Conservation (phyloP, 2,113 vertebrate species). For the Aegotheles bennettii region DNA sequence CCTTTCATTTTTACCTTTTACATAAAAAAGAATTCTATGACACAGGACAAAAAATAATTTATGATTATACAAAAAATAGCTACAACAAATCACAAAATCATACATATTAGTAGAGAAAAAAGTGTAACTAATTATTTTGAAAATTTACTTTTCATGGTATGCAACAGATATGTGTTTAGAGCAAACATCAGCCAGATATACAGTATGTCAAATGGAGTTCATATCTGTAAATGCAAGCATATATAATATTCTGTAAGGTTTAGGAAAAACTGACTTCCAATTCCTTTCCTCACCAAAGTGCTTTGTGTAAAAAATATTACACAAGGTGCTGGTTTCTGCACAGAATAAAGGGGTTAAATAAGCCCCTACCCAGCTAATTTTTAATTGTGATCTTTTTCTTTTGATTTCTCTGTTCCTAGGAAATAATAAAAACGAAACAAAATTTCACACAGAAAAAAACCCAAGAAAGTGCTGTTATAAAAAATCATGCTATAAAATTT, state of each 20-base stretch:
- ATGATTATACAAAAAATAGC: constrained; percentile 76
- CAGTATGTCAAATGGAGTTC: constrained; percentile 62
- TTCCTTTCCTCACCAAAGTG: constrained; percentile 65
- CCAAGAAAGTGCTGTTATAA: constrained; percentile 67
- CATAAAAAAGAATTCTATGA: constrained; percentile 69
- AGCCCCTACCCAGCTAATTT: background rate
- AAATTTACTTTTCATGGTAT: constrained; percentile 63
- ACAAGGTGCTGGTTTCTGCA: constrained; percentile 66
- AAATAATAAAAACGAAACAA: background rate
- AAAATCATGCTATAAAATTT: constrained; percentile 42
- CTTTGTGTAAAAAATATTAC: constrained; percentile 74
- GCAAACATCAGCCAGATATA: constrained; percentile 65
- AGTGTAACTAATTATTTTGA: constrained; percentile 61
- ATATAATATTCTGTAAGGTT: constrained; percentile 62
- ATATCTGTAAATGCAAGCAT: constrained; percentile 66
- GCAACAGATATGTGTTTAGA: constrained; percentile 62
- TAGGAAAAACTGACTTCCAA: constrained; percentile 70
- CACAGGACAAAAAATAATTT: constrained; percentile 78
- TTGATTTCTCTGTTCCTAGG: constrained; percentile 11
- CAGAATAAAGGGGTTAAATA: constrained; percentile 55
- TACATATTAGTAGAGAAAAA: constrained; percentile 71
- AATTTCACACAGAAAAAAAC: constrained; percentile 24
- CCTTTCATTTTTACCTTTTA: constrained; percentile 70
- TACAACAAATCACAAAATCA: constrained; percentile 76
- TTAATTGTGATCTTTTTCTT: constrained; percentile 27